Conservation (phyloP, 2,888 invertebrate genomes). For the Dynastes grantii region DNA sequence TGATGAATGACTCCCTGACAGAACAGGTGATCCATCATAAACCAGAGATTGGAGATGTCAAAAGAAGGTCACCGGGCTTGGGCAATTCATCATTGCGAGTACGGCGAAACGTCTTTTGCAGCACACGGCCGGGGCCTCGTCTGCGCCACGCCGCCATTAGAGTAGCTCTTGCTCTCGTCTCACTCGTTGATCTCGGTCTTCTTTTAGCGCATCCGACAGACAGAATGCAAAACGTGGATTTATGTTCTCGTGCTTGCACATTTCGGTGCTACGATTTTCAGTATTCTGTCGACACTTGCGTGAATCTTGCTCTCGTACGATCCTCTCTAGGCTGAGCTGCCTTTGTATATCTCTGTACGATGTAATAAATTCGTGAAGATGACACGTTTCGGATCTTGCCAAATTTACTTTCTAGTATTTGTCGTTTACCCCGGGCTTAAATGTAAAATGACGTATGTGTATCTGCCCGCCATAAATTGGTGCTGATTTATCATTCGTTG, state of each 20-base stretch:
- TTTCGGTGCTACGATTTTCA: background rate
- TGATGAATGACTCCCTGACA: conserved; percentile 71
- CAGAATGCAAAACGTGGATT: conserved; percentile 33
- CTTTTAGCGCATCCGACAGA: background rate
- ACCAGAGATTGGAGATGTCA: conserved; percentile 70
- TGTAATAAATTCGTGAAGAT: conserved; percentile 10
- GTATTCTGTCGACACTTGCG: background rate
- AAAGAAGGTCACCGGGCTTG: conserved; percentile 61
- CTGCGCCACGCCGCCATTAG: background rate
- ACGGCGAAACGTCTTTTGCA: conserved; percentile 45
- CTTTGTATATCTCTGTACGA: background rate
- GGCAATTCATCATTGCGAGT: conserved; percentile 61
- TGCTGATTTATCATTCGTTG: conserved; percentile 15
- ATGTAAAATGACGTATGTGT: conserved; percentile 32
- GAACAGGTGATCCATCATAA: conserved; percentile 71
- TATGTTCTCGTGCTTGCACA: background rate
- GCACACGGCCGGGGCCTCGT: background rate
- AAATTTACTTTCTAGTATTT: conserved; percentile 30
- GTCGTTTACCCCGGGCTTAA: background rate
- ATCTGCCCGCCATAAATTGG: conserved; percentile 15
- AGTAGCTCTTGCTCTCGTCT: conserved; percentile 1
- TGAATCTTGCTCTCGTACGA: background rate
- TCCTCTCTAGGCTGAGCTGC: background rate
- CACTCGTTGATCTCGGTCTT: background rate
- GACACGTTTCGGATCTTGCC: conserved; percentile 3